Base-by-base conservation (phyloP, 2,113 vertebrate genomes). In the Telmatochromis brachygnathus region DNA sequence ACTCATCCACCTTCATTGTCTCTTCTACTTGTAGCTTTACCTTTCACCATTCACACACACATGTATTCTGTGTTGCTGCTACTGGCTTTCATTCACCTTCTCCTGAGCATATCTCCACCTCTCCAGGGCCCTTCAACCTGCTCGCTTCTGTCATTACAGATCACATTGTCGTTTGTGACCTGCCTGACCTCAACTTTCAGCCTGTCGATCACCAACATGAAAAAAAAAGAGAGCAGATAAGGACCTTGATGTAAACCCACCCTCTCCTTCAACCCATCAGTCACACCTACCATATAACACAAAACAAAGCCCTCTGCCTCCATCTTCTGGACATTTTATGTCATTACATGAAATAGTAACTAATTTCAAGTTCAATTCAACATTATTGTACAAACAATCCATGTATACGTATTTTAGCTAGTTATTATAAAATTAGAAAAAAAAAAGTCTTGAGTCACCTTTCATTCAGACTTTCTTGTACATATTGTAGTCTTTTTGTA, bases 351-450 rank as follows among this genome's bases (percentile, higher is more conserved):
- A 47, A 47, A 28, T 28, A 47, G 13, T 26, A 75, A 47, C 14
- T 47, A 0, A 11, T 75, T 47, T 75, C 0, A 28, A 17, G 14
- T 45, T 28, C 9, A 75, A 5, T 75, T 75, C 6, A 47, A 1
- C 23, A 75, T 19, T 12, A 47, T 47, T 47, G 9, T 47, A 0
- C 23, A 30, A 30, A 49, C 42, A 45, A 75, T 10, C 39, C 23
- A 75, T 45, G 14, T 19, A 45, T 45, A 47, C 2, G 0, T 2
- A 73, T 73, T 73, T 26, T 26, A 73, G 13, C 0, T 9, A 45
- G 65, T 26, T 14, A 73, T 45, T 45, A 1, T 26, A 0, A 0
- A 6, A 73, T 45, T 45, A 17, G 8, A 0, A 0, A 10, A 26
- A 45, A 17, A 58, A 68, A 15, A 35, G 2, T 1, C 3, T 12